Conservation (phyloP, 2,888 invertebrate genomes). For the Capitulum mitella region DNA sequence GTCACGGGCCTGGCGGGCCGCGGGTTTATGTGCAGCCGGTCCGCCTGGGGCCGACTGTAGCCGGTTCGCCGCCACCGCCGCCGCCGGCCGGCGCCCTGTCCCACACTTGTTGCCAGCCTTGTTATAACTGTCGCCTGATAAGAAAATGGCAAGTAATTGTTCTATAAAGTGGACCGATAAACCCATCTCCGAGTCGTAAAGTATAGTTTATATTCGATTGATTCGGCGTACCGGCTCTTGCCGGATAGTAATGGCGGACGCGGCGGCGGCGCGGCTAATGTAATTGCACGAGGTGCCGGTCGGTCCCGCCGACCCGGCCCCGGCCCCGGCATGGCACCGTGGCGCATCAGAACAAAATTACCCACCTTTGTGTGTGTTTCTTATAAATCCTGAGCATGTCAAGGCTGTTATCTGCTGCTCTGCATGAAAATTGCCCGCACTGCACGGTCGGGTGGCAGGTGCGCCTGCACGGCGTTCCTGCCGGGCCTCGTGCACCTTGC, state of each 20-base stretch:
- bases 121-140: constrained; percentile 17
- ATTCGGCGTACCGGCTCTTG: not conserved
- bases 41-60: no score
- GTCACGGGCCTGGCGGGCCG: not conserved
- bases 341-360: not conserved
- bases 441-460: not conserved
- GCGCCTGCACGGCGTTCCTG: not conserved
- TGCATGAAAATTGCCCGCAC: not conserved
- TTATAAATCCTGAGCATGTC: not conserved
- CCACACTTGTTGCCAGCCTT: not conserved
- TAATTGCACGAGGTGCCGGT: not conserved
- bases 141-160: constrained; percentile 14
- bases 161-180: constrained; percentile 11
- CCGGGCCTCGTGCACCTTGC: not conserved
- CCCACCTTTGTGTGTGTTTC: not conserved
- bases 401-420: not conserved
- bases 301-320: not conserved
- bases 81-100: not conserved
- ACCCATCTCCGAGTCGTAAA: not conserved
- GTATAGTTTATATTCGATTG: not conserved
- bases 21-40: not conserved
- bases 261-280: not conserved
- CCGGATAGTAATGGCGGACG: not conserved
- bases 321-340: not conserved
- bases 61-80: not conserved